Base-by-base conservation (phyloP, 2,113 vertebrate species). In the Hucho hucho region DNA sequence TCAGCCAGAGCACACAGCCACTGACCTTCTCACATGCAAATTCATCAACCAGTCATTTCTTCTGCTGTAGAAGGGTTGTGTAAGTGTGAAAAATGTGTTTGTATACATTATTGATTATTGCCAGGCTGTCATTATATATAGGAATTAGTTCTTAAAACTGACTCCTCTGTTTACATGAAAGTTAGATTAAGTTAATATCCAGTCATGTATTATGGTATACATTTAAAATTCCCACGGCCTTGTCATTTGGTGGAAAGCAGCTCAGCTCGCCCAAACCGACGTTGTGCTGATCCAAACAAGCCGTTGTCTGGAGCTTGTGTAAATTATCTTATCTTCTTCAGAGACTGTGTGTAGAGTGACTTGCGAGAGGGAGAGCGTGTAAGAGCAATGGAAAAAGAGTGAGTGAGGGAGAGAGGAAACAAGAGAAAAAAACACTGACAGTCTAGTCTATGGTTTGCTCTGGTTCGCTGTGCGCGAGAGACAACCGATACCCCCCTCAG, bases 401-500 rank as follows among this genome's bases (percentile, higher is more conserved):
- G 53, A 43, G 25, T 0, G 28, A 9, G 37, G 61, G 70, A 7
- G 26, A 72, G 37, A 11, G 37, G 28, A 28, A 28, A 28, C 3
- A 63, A 7, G 46, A 70, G 26, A 6, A 80, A 81, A 29, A 37
- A 37, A 43, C 13, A 74, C 69, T 74, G 81, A 25, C 67, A 74
- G 74, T 82, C 76, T 43, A 2, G 1, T 43, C 37, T 43, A 9
- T 43, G 37, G 37, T 43, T 43, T 74, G 73, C 58, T 72, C 78
- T 87, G 86, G 82, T 64, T 29, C 3, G 32, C 29, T 78, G 66
- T 69, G 47, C 71, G 28, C 49, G 32, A 32, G 32, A 66, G 13
- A 72, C 32, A 32, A 32, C 29, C 32, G 24, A 81, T 90, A 87
- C 90, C 78, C 84, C 84, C 79, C 85, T 32, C 22, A 80, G 79